Base-by-base conservation (phyloP, 2,113 vertebrate species). In the Carassius carassius region DNA sequence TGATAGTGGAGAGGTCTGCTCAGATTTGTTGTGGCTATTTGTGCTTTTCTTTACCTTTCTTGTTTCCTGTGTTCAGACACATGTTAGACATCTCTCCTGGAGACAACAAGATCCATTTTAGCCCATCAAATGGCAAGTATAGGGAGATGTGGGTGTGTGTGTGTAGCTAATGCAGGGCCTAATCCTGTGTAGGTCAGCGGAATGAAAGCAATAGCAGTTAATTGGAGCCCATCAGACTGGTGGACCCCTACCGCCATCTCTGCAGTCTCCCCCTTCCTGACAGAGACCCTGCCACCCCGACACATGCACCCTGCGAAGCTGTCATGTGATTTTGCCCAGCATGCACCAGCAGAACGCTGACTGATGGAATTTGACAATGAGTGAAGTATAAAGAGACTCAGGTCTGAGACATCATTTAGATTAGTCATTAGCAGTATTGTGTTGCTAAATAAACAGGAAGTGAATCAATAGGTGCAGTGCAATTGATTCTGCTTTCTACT, bases 171-270 rank as follows among this genome's bases (percentile, higher is more conserved):
- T 78, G 67, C 70, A 80, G 25, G 73, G 37, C 73, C 77, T 81
- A 77, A 87, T 89, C 81, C 78, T n/a, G 67, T 25, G n/a, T 70
- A 51, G 83, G 82, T 82, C 87, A 75, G 23, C 3, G 6, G 19
- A 78, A 72, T 70, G 54, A 65, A 54, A 44, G 83, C 56, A 82
- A 78, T 80, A 83, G 41, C 19, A 72, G 83, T 63, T 87, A 73
- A 87, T 84, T 86, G 78, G 77, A 41, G 25, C 51, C 47, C n/a
- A 51, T 47, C 37, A 81, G n/a, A 47, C 35, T 49, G 41, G 37
- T 2, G 60, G 35, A 85, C 84, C 67, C 78, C 60, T 60, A 72
- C 63, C 5, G 32, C 25, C 58, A 60, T 76, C 82, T 51, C 73
- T 29, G 29, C 41, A 63, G 60, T 56, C 44, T 84, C 47, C 25